phyloP scores from a whole-genome alignment of 2,888 invertebrate species.

The Latrodectus elegans region DNA sequence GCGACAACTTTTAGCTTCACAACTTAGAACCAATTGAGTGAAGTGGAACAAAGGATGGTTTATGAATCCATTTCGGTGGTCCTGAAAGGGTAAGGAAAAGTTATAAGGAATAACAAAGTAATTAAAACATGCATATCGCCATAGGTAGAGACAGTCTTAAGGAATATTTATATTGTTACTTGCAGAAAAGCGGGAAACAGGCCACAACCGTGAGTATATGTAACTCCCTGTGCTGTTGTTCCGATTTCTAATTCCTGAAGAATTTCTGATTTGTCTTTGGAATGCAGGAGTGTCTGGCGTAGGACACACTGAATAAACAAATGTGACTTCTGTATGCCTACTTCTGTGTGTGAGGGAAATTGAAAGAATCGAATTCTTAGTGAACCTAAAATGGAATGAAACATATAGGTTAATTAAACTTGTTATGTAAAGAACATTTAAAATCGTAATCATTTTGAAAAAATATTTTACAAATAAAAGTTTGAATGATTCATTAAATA shows the following conservation, averaged over 20 bases:
- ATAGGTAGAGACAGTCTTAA: not conserved
- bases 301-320: constrained; percentile 37
- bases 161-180: constrained; percentile 18
- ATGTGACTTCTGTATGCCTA: constrained; percentile 20
- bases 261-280: constrained; percentile 22
- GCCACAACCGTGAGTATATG: constrained; percentile 59
- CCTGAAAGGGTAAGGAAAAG: constrained; percentile 39
- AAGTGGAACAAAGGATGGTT: constrained; percentile 61
- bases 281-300: constrained; percentile 18
- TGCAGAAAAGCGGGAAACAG: constrained; percentile 41
- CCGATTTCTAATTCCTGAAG: constrained; percentile 20
- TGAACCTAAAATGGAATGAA: constrained; percentile 16
- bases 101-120: not conserved
- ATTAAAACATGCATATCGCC: not conserved
- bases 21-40: constrained; percentile 31
- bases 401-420: too few relatives aligned
- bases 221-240: constrained; percentile 64
- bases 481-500: too few relatives aligned
- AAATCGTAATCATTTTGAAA: too few relatives aligned
- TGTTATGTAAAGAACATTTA: too few relatives aligned
- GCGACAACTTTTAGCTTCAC: constrained; percentile 69
- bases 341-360: constrained; percentile 29
- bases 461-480: too few relatives aligned
- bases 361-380: constrained; percentile 56
- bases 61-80: constrained; percentile 69